Evolutionary conservation across 2,797 vertebrate species (phyloP).

Genomic region (Nasua narica): DNA sequence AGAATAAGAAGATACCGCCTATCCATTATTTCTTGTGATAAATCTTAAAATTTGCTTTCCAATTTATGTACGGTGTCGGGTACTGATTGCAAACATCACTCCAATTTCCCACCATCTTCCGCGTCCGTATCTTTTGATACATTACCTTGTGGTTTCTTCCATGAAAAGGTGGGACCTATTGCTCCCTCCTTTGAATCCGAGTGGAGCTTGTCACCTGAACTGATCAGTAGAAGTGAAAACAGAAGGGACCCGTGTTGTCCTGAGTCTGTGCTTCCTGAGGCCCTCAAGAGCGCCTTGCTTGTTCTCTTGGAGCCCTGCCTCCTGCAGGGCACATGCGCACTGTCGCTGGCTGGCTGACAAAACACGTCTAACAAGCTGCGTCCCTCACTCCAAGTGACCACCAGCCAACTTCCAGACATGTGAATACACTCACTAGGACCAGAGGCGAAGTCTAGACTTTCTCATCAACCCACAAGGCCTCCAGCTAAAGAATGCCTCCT

Average conservation of each 20-base stretch:
- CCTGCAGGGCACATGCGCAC: not conserved
- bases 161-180: not conserved
- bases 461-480: not conserved
- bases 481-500: not conserved
- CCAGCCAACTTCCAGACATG: not conserved
- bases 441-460: not conserved
- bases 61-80: not conserved
- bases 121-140: not conserved
- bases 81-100: not conserved
- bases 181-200: not conserved
- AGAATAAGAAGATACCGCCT: not conserved
- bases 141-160: accelerated
- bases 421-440: accelerated
- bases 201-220: not conserved
- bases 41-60: not conserved
- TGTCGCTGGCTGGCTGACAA: too few relatives aligned
- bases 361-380: accelerated
- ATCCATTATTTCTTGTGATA: not conserved
- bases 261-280: not conserved
- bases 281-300: not conserved
- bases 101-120: not conserved
- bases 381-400: not conserved
- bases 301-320: not conserved
- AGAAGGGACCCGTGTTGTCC: not conserved
- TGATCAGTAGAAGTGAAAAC: not conserved